phyloP scores from a whole-genome alignment of 2,797 vertebrate species.

The Acanthornis magna region DNA sequence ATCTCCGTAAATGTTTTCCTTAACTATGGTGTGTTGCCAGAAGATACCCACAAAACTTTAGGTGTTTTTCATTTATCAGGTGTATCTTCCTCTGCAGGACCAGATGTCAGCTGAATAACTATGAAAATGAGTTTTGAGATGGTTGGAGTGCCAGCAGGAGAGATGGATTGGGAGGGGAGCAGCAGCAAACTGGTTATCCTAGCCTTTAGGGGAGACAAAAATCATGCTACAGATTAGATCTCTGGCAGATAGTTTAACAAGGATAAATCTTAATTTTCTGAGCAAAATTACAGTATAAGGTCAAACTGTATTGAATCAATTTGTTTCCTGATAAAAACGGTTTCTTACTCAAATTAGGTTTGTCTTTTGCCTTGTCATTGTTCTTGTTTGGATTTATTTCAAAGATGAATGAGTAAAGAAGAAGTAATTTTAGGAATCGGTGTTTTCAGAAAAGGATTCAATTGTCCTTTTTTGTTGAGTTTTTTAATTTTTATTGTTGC shows the following conservation, averaged over 20 bases:
- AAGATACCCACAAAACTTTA: not conserved
- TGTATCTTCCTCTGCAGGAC: not conserved
- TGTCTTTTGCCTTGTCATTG: not conserved
- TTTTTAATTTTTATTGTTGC: not conserved
- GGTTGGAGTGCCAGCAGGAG: not conserved
- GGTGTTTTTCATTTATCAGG: not conserved
- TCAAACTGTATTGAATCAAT: constrained; percentile 10
- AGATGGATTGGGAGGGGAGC: not conserved
- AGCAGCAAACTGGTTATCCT: not conserved
- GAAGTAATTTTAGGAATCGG: not conserved
- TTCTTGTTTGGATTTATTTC: constrained; percentile 32
- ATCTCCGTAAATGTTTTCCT: not conserved
- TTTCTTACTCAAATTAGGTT: not conserved
- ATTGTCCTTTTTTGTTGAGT: not conserved
- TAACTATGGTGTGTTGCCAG: not conserved
- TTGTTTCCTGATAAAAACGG: not conserved
- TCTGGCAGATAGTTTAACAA: not conserved
- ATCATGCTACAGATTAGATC: not conserved
- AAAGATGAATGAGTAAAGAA: not conserved
- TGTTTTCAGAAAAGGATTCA: not conserved
- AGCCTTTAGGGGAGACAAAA: not conserved
- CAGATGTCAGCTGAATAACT: not conserved
- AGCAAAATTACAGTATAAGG: not conserved
- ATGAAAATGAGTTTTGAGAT: not conserved
- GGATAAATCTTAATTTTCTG: not conserved